Percentiles rank a stretch among this genome's conserved stretches.
These are phyloP conservation scores for Cyanoramphus novaezelandiae DNA, from an alignment of 2,113 vertebrate genomes.

Conservation along the genomic window DNA sequence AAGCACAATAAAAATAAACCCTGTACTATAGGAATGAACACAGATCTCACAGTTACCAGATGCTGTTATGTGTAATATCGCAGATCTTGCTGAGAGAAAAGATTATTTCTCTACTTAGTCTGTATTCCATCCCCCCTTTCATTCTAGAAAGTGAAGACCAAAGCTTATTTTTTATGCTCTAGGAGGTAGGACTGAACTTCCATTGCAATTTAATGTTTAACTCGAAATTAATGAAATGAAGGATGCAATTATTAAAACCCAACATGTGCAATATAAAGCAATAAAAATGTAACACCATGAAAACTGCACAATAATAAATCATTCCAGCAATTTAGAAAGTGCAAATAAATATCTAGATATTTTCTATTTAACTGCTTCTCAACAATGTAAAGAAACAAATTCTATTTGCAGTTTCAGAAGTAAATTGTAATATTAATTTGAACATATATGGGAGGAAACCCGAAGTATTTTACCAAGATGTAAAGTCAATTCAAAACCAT, in stretches of 20 bases:
- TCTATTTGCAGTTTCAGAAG: conserved; percentile 30
- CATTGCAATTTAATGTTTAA: conserved; percentile 66
- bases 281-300: conserved; percentile 57
- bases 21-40: not conserved
- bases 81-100: not conserved
- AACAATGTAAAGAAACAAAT: conserved; percentile 55
- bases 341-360: conserved; percentile 38
- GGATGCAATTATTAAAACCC: conserved; percentile 59
- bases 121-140: not conserved
- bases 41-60: not conserved
- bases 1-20: not conserved
- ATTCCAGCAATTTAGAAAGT: conserved; percentile 27
- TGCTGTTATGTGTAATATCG: not conserved
- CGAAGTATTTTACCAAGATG: not conserved
- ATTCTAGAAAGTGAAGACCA: not conserved
- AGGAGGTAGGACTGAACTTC: conserved; percentile 34
- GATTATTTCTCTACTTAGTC: not conserved
- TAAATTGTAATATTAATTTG: conserved; percentile 15
- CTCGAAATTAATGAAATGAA: conserved; percentile 69
- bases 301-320: conserved; percentile 52
- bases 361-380: conserved; percentile 53
- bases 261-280: conserved; percentile 48
- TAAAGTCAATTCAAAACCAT: not conserved
- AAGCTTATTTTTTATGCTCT: conserved; percentile 45
- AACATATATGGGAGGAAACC: not conserved